Base-by-base conservation (phyloP, 2,888 invertebrate genomes). In the Sesamia inferens region DNA sequence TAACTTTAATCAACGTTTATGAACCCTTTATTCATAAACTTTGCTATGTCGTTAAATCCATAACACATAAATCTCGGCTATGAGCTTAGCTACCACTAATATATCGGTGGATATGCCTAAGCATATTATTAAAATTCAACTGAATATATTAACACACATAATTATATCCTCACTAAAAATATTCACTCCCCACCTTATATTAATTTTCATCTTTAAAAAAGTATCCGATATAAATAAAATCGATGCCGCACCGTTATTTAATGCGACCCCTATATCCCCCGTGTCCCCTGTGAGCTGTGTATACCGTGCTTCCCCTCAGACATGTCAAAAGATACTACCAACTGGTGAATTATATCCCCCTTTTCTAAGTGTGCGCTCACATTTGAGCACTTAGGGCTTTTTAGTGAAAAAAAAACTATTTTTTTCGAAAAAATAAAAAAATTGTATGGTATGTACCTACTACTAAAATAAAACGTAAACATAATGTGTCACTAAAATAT, bases 261-360 rank as follows among this genome's bases (percentile, higher is more conserved):
- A 74, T 73, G 79, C 85, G 80, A 83, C 88, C 88, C 89, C 80
- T 83, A 80, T 84, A 84, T 86, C 55, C 61, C 44, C 5, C 6
- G 10, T 66, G 57, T 81, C 87, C 89, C 88, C 80, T 86, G 82
- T 86, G 88, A 55, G 65, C 57, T n/a, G 31, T 65, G 31, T 55
- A 31, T 65, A 88, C 80, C 85, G 82, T 87, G 85, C 87, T 86
- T 87, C 84, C 89, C 87, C 84, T 80, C 82, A 77, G 85, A 87
- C 87, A 88, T 85, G 88, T 90, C 89, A 88, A 84, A 86, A 88
- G 90, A 89, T 90, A 90, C 88, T 87, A 88, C 90, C 88, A 88
- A 89, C 88, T 83, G 83, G 86, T 88, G 88, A 90, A 87, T 87
- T 89, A 91, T 87, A 81, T 71, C 78, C 67, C 80, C 76, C 78